These are phyloP conservation scores for Patiria miniata DNA, from an alignment of 35 echinoderm and acorn worm genomes.

Conservation along the genomic window DNA sequence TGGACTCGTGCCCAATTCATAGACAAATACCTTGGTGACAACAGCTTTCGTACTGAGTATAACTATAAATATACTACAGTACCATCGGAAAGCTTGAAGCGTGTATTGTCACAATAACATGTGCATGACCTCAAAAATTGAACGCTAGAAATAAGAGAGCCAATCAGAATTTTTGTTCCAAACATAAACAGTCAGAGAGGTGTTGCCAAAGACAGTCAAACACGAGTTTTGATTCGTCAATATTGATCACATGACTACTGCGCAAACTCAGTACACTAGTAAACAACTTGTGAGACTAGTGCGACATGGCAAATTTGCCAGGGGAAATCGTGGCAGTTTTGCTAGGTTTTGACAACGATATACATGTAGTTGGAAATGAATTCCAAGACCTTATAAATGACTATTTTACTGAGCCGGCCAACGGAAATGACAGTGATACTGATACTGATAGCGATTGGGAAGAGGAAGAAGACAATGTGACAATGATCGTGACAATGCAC, in stretches of 20 bases:
- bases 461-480: conserved; percentile 4
- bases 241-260: conserved; percentile 11
- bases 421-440: conserved; percentile 11
- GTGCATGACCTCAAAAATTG: background rate
- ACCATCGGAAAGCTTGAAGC: background rate
- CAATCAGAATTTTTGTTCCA: background rate
- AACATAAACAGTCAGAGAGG: conserved; percentile 2
- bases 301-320: background rate
- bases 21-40: too few species aligned
- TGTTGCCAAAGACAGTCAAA: conserved; percentile 11
- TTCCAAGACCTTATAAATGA: background rate
- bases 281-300: background rate
- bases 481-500: background rate
- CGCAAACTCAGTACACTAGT: conserved; percentile 10
- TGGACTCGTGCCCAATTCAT: too few species aligned
- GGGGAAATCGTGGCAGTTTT: background rate
- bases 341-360: conserved; percentile 10
- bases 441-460: conserved; percentile 2
- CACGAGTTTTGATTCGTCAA: conserved; percentile 5
- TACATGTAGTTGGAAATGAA: background rate
- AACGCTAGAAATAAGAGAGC: background rate
- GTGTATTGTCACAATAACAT: conserved; percentile 1
- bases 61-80: background rate
- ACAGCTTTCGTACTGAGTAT: too few species aligned
- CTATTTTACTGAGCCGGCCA: background rate